Base-by-base conservation (phyloP, 1,140 invertebrate genomes). In the Melipona quadrifasciata region DNA sequence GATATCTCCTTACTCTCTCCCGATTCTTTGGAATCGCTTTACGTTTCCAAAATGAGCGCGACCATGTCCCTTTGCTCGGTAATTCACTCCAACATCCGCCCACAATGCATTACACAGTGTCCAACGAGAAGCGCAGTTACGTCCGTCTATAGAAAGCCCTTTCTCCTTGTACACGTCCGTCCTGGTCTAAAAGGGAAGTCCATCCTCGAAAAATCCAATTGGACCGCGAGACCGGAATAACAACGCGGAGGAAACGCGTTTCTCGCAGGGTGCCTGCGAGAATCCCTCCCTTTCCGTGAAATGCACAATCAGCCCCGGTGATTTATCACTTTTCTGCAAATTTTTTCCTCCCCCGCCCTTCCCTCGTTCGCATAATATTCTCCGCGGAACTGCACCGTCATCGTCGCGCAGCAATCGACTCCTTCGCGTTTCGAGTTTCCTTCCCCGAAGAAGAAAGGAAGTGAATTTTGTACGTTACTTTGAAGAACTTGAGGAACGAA, bases 261-360 rank as follows among this genome's bases (percentile, higher is more conserved):
- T 47, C 19, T 24, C 1, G 24, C 5, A 31, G 0, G 14, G 12
- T n/a, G 2, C 17, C 24, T 34, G 64, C 34, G 57, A 47, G 39
- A n/a, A 47, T 73, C 31, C 14, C 68, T 21, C 21, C 21, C 24
- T 17, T 47, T 47, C 39, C 21, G 34, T 64, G 5, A 19, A 81
- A 73, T 39, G 79, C 27, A 53, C 57, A 24, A 65, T 81, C 80
- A 74, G 14, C 57, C 19, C 39, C 8, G 4, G 47, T 81, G 80
- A 81, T 81, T 81, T 81, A 81, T 24, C 70, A 81, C 39, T 64
- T 53, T 19, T 34, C 58, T 74, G 57, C 11, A 74, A 74, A 74
- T 81, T 53, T 74, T 81, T 65, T 14, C 79, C 24, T 55, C 27
- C 53, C 47, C 47, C 1, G 24, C 24, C 53, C 57, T 27, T 0